These are phyloP conservation scores for Agrilus cyanescens DNA, from an alignment of 2,888 invertebrate genomes.

Conservation along the genomic window DNA sequence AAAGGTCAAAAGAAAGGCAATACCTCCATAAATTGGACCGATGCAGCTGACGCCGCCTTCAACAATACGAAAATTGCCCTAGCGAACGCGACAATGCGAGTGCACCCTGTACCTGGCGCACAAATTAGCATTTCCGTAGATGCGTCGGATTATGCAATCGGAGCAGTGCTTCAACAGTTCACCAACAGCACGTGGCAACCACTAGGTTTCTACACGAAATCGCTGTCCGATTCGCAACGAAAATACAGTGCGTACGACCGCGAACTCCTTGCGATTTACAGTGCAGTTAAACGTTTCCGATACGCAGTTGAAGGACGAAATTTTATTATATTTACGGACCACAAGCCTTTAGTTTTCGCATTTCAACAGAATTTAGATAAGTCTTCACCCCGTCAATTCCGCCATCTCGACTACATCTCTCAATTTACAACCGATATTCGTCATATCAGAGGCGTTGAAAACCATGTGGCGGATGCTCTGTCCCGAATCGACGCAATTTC, in stretches of 20 bases:
- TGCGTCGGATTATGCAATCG: constrained; percentile 27
- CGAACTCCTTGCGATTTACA: constrained; percentile 27
- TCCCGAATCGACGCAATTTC: too few relatives aligned
- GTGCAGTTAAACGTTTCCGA: constrained; percentile 22
- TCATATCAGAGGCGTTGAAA: too few relatives aligned
- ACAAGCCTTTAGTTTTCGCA: constrained; percentile 24
- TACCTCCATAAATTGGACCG: constrained; percentile 15
- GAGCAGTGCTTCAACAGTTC: constrained; percentile 26
- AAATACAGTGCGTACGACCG: constrained; percentile 26
- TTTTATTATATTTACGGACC: constrained; percentile 25
- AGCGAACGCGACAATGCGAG: constrained; percentile 22
- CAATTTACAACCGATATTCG: constrained; percentile 27
- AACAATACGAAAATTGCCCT: constrained; percentile 20
- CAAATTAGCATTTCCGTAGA: constrained; percentile 16
- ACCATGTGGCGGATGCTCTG: too few relatives aligned
- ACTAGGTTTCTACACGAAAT: too few relatives aligned
- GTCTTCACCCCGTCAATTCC: constrained; percentile 23
- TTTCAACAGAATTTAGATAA: constrained; percentile 21
- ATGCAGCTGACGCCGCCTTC: constrained; percentile 18
- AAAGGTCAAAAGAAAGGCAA: neutral
- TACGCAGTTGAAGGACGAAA: constrained; percentile 26
- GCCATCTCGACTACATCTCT: constrained; percentile 24
- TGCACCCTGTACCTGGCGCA: constrained; percentile 5
- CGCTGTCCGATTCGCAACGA: constrained; percentile 20
- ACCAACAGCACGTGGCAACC: constrained; percentile 20